phyloP scores from a whole-genome alignment of 1,140 invertebrate species.

The Dendrolimus punctatus region DNA sequence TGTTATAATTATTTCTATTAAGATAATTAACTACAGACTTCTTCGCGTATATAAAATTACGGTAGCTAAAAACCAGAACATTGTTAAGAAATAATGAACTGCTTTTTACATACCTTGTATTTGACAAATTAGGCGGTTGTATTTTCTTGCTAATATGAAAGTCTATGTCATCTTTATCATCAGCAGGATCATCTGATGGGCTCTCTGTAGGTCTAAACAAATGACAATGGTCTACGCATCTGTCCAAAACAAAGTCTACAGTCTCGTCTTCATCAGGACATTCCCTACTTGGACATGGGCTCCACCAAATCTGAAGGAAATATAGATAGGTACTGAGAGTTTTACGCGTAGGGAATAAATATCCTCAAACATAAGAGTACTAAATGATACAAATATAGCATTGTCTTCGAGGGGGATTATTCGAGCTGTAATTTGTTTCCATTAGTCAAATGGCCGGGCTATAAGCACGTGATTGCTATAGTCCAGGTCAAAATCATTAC shows the following conservation, averaged over 20 bases:
- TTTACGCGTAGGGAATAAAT: background rate
- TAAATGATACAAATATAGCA: background rate
- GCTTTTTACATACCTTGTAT: constrained; percentile 29
- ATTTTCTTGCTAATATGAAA: constrained; percentile 70
- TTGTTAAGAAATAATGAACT: background rate
- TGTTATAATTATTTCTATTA: too few species aligned
- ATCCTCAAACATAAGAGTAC: too few species aligned
- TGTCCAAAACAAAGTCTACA: constrained; percentile 78
- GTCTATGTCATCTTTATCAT: constrained; percentile 67
- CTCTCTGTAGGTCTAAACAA: constrained; percentile 59
- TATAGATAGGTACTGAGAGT: background rate
- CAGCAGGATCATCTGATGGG: constrained; percentile 46
- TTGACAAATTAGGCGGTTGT: constrained; percentile 46
- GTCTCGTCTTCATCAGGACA: constrained; percentile 80
- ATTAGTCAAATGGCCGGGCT: background rate
- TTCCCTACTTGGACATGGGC: constrained; percentile 81
- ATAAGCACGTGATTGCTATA: background rate
- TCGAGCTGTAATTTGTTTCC: constrained; percentile 8
- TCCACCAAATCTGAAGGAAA: constrained; percentile 79
- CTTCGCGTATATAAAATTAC: too few species aligned
- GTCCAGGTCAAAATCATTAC: constrained; percentile 4
- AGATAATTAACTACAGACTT: too few species aligned
- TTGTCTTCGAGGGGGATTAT: constrained; percentile 2
- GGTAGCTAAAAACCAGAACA: background rate
- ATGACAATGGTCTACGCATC: constrained; percentile 80